Percentiles rank a stretch among this genome's conserved stretches.
Evolutionary conservation across 35 echinoderm and acorn worm species (phyloP).

Genomic region (Hemicentrotus pulcherrimus): DNA sequence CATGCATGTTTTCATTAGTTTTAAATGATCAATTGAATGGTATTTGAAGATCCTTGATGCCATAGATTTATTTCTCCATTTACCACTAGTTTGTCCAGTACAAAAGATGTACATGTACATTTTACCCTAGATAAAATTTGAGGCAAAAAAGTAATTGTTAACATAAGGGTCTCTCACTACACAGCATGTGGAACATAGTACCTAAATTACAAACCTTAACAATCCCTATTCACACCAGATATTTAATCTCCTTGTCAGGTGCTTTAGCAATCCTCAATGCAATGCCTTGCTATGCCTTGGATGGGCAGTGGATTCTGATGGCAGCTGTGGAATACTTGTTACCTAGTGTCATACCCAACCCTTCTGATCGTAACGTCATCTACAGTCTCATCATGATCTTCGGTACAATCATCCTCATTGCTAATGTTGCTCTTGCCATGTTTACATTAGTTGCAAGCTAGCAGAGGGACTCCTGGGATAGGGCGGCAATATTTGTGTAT

Average conservation of each 20-base stretch:
- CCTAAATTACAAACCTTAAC: neutral
- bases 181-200: too few relatives aligned
- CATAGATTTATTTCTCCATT: too few relatives aligned
- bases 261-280: slow-evolving; percentile 94
- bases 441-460: slow-evolving; percentile 77
- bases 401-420: slow-evolving; percentile 82
- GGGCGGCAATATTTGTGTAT: slow-evolving; percentile 14
- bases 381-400: slow-evolving; percentile 75
- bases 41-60: too few relatives aligned
- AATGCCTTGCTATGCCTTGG: slow-evolving; percentile 93
- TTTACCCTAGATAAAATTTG: too few relatives aligned
- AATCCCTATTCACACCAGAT: slow-evolving; percentile 58
- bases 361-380: slow-evolving; percentile 71
- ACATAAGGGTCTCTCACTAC: too few relatives aligned
- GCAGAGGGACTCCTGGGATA: slow-evolving; percentile 34
- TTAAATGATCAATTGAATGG: too few relatives aligned
- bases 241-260: slow-evolving; percentile 93
- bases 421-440: slow-evolving; percentile 84
- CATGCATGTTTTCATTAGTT: too few relatives aligned
- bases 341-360: slow-evolving; percentile 60
- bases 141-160: too few relatives aligned
- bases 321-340: slow-evolving; percentile 79
- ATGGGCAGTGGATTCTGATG: slow-evolving; percentile 90
- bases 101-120: too few relatives aligned
- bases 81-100: too few relatives aligned